These are phyloP conservation scores for Latheticus oryzae DNA, from an alignment of 2,888 invertebrate species.

Conservation along the genomic window DNA sequence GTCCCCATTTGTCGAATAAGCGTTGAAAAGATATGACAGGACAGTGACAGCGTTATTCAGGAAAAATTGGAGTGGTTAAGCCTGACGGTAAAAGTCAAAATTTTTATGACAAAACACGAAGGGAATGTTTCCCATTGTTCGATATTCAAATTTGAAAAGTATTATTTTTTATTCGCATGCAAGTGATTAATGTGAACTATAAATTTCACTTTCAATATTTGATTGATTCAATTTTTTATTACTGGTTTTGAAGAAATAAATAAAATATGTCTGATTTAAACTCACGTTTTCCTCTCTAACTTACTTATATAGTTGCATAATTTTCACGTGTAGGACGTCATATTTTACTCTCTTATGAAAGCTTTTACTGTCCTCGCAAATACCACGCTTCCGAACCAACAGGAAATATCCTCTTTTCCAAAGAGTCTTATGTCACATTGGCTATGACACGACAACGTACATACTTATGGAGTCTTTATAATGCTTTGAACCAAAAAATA, in stretches of 20 bases:
- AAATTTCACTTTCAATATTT: no score
- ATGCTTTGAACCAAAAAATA: no score
- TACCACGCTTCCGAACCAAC: conserved; percentile 19
- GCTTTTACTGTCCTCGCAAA: conserved; percentile 28
- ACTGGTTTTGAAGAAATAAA: conserved; percentile 26
- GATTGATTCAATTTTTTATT: conserved; percentile 21
- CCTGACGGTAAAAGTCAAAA: conserved; percentile 42
- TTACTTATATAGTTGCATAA: conserved; percentile 32
- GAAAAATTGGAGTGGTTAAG: conserved; percentile 42
- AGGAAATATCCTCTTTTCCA: conserved; percentile 31
- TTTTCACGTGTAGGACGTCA: conserved; percentile 22
- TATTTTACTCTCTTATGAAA: conserved; percentile 29
- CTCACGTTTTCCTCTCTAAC: conserved; percentile 32
- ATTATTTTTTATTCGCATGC: conserved; percentile 35
- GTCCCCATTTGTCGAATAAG: conserved; percentile 41
- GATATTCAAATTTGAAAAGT: conserved; percentile 34
- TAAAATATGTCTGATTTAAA: conserved; percentile 23
- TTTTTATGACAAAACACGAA: conserved; percentile 41
- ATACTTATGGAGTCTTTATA: no score
- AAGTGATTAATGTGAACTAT: no score
- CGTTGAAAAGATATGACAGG: conserved; percentile 41
- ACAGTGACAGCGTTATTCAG: conserved; percentile 41
- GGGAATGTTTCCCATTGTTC: conserved; percentile 32
- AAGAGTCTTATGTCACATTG: conserved; percentile 23
- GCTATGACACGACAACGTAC: no score